Percentiles rank a stretch among this genome's conserved stretches.
Conservation (phyloP, 2,888 invertebrate species). For the Diachrysia chrysitis region DNA sequence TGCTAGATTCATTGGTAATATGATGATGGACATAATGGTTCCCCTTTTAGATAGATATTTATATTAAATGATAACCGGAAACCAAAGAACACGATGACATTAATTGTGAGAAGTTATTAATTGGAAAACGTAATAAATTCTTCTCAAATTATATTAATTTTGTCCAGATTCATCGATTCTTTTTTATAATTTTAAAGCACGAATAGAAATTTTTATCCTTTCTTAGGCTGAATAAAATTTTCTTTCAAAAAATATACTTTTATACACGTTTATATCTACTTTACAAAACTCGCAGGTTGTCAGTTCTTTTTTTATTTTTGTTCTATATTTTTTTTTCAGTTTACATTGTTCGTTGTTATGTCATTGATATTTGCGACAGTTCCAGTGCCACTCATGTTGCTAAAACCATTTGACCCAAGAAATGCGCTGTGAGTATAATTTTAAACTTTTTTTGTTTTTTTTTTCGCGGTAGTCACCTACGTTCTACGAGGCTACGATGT, state of each 20-base stretch:
- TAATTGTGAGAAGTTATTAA: slow-evolving; percentile 4
- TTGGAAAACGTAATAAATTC: background rate
- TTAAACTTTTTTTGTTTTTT: slow-evolving; percentile 14
- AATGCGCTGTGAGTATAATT: slow-evolving; percentile 93
- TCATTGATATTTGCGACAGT: slow-evolving; percentile 90
- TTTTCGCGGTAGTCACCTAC: background rate
- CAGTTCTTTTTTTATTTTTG: slow-evolving; percentile 13
- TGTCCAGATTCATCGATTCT: background rate
- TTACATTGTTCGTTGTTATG: slow-evolving; percentile 90
- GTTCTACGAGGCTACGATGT: too few relatives aligned
- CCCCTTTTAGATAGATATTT: background rate
- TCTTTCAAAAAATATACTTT: too few relatives aligned
- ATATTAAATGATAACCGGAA: slow-evolving; percentile 1
- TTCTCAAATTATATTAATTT: too few relatives aligned
- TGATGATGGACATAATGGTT: background rate
- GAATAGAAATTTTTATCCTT: background rate
- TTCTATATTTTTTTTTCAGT: slow-evolving; percentile 71
- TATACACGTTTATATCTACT: too few relatives aligned
- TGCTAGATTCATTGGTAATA: background rate
- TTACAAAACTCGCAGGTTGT: background rate
- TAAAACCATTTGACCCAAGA: slow-evolving; percentile 92
- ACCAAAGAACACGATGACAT: background rate
- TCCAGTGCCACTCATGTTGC: slow-evolving; percentile 93
- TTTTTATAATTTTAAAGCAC: background rate
- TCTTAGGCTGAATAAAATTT: background rate